Conservation (phyloP, 2,888 invertebrate genomes). For the Nymphalis polychloros region DNA sequence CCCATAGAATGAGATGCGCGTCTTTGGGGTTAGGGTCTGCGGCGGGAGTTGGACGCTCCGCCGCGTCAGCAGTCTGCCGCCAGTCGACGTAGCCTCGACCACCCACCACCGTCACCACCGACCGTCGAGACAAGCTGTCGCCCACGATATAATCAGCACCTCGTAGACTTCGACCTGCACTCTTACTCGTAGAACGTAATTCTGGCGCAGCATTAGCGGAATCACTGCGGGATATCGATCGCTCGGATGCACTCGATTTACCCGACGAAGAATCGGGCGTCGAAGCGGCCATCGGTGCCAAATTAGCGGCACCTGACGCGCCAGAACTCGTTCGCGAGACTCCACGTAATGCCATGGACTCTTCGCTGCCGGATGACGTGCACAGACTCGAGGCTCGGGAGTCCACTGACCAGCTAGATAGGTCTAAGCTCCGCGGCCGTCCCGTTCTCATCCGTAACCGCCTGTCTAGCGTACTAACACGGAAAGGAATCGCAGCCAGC, state of each 20-base stretch:
- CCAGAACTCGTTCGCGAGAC: constrained; percentile 89
- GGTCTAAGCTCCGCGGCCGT: constrained; percentile 89
- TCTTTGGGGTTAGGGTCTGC: constrained; percentile 90
- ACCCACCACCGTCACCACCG: constrained; percentile 92
- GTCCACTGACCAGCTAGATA: constrained; percentile 94
- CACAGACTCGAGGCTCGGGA: constrained; percentile 90
- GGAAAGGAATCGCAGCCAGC: constrained; percentile 89
- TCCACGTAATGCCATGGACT: constrained; percentile 88
- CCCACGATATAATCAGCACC: constrained; percentile 71
- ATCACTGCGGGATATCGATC: constrained; percentile 65
- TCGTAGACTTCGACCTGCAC: constrained; percentile 67
- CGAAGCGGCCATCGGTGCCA: constrained; percentile 79
- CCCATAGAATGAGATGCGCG: constrained; percentile 95
- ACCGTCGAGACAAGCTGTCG: constrained; percentile 82
- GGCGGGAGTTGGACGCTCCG: constrained; percentile 78
- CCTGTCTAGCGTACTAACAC: constrained; percentile 90
- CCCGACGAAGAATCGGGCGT: constrained; percentile 71
- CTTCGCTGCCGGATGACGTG: constrained; percentile 93
- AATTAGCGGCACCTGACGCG: constrained; percentile 84
- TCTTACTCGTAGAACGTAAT: constrained; percentile 50
- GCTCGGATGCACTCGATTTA: constrained; percentile 69
- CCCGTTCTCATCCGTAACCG: constrained; percentile 91
- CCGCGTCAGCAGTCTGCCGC: constrained; percentile 87
- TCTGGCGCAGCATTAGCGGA: constrained; percentile 53
- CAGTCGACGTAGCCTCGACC: constrained; percentile 94